A percentile compares a stretch with the other conserved stretches of the same genome.
Conservation (phyloP, 53 echinoderm and acorn worm genomes). For the Stichopus horrens region DNA sequence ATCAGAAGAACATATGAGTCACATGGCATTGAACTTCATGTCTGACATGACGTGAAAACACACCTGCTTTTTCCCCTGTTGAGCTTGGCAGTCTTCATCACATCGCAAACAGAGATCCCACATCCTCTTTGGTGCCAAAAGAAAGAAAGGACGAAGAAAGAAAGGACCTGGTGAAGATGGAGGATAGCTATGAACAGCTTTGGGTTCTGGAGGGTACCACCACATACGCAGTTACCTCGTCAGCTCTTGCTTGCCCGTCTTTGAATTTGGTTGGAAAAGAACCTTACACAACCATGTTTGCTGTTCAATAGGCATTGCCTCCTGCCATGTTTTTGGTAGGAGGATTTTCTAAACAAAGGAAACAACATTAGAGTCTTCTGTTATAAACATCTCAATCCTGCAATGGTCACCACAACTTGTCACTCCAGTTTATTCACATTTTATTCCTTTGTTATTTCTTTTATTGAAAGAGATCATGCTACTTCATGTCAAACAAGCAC, state of each 20-base stretch:
- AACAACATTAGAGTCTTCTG: no score
- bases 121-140: constrained; percentile 12
- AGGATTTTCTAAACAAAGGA: no score
- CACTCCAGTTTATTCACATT: no score
- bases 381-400: no score
- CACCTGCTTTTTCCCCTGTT: not conserved
- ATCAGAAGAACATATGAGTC: no score
- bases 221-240: not conserved
- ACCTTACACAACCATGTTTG: not conserved
- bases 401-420: no score
- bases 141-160: constrained; percentile 28
- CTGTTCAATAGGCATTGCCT: constrained; percentile 1
- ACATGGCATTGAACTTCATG: not conserved
- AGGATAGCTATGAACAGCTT: not conserved
- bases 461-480: no score
- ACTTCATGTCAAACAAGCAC: no score
- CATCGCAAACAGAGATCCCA: constrained; percentile 22
- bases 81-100: not conserved
- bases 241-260: not conserved
- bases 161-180: constrained; percentile 27
- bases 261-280: not conserved
- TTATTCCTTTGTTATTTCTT: no score
- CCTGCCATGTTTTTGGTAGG: not conserved
- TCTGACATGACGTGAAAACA: not conserved
- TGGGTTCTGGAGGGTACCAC: constrained; percentile 13